Base-by-base conservation (phyloP, 2,797 vertebrate genomes). In the Podarcis siculus region DNA sequence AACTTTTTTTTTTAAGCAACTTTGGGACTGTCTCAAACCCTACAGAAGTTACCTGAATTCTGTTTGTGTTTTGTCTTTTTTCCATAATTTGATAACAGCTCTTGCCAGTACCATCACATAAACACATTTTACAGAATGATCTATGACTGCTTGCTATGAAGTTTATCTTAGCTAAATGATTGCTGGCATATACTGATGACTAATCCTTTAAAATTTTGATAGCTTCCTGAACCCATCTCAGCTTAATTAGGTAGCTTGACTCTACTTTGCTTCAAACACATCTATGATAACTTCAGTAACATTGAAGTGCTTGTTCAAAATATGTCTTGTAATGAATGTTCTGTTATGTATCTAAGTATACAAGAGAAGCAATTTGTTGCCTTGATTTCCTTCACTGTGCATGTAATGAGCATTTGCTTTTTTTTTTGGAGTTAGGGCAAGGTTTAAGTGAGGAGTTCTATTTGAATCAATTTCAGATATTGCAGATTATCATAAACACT, bases 381-480 rank as follows among this genome's bases (percentile, higher is more conserved):
- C 85, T 86, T 35, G 84, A 23, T 69, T 91, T 27, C 75, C 82
- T 64, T 37, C 61, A 21, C 25, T 83, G 15, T 10, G 3, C 37
- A 67, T 21, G 83, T 90, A 92, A 83, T 79, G 77, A 72, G 8
- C 66, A 75, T 82, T 89, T 76, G 75, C 37, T 27, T 23, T 2
- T 66, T 83, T 83, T n/a, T 80, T 83, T 39, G 69, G 71, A 67
- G 72, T 4, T 82, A 37, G 49, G 39, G 8, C 1, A 27, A 39
- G n/a, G 72, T 73, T 93, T 86, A 75, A 42, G 37, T 85, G 32
- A 77, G 58, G 61, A 78, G 9, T 87, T 81, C 86, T 90, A 79
- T 86, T 25, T 88, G 85, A 87, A 84, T 88, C n/a, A 72, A 49
- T 42, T 90, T 21, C 69, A 77, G 69, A n/a, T 1, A 0, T 7